phyloP scores from a whole-genome alignment of 23 tunicate species.

The Phallusia fumigata region DNA sequence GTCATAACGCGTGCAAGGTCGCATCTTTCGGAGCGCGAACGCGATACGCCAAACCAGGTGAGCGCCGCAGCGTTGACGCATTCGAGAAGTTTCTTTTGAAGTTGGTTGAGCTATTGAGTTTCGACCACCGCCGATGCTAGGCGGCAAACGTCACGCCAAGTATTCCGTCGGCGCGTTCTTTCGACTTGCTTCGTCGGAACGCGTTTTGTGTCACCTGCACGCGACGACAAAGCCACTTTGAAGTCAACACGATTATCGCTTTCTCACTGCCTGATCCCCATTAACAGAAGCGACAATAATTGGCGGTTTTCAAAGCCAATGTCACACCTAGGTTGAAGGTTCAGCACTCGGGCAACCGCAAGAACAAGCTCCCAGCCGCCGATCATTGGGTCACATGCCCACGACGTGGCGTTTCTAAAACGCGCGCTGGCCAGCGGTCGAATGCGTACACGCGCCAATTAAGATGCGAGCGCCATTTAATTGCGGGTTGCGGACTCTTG shows the following conservation, averaged over 20 bases:
- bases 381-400: too few species aligned
- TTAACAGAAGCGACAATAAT: not conserved
- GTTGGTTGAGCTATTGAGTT: not conserved
- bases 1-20: not conserved
- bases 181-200: not conserved
- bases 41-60: slow-evolving; percentile 5
- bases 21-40: not conserved
- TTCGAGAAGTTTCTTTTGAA: not conserved
- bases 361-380: not conserved
- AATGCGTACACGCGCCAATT: not conserved
- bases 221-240: slow-evolving; percentile 3
- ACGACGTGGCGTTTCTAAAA: too few species aligned
- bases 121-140: slow-evolving; percentile 8
- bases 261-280: not conserved
- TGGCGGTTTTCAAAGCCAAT: not conserved
- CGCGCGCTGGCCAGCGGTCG: not conserved
- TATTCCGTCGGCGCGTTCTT: not conserved
- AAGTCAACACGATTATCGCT: not conserved
- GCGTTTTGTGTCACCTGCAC: slow-evolving; percentile 4
- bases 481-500: not conserved
- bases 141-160: not conserved
- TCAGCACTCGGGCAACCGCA: not conserved
- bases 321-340: slow-evolving; percentile 5
- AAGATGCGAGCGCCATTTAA: not conserved
- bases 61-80: not conserved